Evolutionary conservation across 2,113 vertebrate genomes (phyloP), one percentile per base, ranked within the genome.

Genomic region (Turdus rufiventris): DNA sequence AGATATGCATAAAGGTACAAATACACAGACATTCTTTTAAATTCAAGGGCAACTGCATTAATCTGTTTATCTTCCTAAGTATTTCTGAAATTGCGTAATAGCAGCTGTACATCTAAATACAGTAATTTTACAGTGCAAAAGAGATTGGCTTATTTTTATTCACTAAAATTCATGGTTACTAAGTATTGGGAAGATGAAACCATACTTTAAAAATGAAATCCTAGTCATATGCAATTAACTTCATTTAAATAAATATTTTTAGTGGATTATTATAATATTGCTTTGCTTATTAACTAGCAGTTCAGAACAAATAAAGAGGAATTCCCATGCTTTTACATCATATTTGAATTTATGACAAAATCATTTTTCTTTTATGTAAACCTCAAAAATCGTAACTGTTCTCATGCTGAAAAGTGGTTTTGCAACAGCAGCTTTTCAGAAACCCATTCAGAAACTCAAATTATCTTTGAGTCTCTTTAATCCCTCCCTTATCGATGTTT

Each of bases 31-130:
- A 40, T 60, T 71, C 29, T 54, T 20, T 34, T 51, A 88, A 38
- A 68, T 53, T 24, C 26, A 76, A 5, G 11, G n/a, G 43, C 0
- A 0, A 72, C 0, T 40, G 14, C n/a, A 51, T 54, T 54, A 1
- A 53, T 42, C 58, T 57, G 4, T 74, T 70, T 40, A 51, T 40
- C 25, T 60, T 63, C 14, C 42, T 67, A 29, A n/a, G 12, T 36
- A 40, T 65, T 67, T 75, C 43, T 63, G 28, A 60, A 85, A 66
- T 66, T 26, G 29, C 2, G 0, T 45, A 85, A 91, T 7, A 83
- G 18, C 57, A 88, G 15, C 26, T 28, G 26, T 38, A 15, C 6
- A 29, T 65, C 19, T 31, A 70, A 70, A 88, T 14, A 38, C 9
- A 77, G 38, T 47, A 3, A 71, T 63, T 92, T 83, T 58, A 77